phyloP scores from a whole-genome alignment of 2,888 invertebrate species.

The Aelia acuminata region DNA sequence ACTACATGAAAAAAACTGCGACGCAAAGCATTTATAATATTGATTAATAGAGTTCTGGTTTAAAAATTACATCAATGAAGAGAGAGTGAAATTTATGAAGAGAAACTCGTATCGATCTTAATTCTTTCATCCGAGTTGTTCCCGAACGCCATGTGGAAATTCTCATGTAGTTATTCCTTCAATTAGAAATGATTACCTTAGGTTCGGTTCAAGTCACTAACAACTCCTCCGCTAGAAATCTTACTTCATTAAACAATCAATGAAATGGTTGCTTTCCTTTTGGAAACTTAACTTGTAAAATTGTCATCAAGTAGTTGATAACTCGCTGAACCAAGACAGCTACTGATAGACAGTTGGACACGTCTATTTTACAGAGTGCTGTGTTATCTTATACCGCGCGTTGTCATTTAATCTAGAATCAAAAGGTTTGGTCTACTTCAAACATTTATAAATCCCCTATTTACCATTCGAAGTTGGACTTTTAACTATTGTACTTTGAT shows the following conservation, averaged over 20 bases:
- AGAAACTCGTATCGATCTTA: neutral
- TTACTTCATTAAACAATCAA: neutral
- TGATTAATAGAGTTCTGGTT: no score
- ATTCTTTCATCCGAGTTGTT: neutral
- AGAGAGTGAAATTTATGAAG: neutral
- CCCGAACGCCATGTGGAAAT: neutral
- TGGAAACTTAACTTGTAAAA: neutral
- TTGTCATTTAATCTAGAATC: neutral
- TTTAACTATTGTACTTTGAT: no score
- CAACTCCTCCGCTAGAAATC: neutral
- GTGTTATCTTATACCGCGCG: neutral
- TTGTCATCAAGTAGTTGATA: neutral
- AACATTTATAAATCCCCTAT: no score
- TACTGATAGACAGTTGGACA: neutral
- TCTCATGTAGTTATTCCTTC: slow-evolving; percentile 3
- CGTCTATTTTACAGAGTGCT: neutral
- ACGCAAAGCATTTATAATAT: no score
- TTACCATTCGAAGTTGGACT: no score
- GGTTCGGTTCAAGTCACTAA: neutral
- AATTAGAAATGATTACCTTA: neutral
- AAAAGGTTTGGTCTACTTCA: no score
- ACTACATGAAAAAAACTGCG: no score
- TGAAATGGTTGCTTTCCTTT: neutral
- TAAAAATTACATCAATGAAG: neutral
- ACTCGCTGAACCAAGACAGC: neutral